A percentile compares a stretch with the other conserved stretches of the same genome.
Conservation (phyloP, 2,113 vertebrate species). For the Ciconia boyciana region DNA sequence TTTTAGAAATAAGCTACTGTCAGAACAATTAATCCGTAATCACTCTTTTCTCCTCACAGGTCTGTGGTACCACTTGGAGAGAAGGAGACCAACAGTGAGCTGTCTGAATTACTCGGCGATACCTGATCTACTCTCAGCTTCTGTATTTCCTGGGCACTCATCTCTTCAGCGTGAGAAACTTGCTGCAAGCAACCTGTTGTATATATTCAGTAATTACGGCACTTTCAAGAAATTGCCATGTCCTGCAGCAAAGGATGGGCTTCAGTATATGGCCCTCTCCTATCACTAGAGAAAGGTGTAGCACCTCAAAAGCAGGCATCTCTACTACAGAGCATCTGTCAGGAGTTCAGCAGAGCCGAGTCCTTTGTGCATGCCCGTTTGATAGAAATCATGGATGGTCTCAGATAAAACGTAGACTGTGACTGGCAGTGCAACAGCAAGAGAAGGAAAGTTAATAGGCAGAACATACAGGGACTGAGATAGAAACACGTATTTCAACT, state of each 20-base stretch:
- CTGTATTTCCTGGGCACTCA: not conserved
- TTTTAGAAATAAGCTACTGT: constrained; percentile 23
- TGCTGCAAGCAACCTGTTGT: not conserved
- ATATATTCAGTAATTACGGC: not conserved
- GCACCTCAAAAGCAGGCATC: not conserved
- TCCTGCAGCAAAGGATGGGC: not conserved
- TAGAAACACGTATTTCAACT: not conserved
- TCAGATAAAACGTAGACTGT: not conserved
- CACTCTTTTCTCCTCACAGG: not conserved
- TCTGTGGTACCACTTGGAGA: not conserved
- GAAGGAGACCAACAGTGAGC: not conserved
- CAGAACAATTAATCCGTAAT: constrained; percentile 16
- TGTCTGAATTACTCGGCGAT: not conserved
- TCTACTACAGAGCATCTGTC: not conserved
- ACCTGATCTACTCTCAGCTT: not conserved
- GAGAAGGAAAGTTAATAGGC: not conserved
- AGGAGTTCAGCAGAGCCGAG: not conserved
- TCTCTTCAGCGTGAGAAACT: not conserved
- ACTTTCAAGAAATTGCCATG: not conserved
- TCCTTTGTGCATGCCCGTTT: not conserved
- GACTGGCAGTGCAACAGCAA: not conserved
- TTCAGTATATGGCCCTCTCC: not conserved
- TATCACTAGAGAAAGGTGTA: not conserved
- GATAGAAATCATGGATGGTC: not conserved
- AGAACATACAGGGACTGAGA: not conserved